Evolutionary conservation across 2,797 vertebrate species (phyloP).

Genomic region (Rhinogobio ventralis): DNA sequence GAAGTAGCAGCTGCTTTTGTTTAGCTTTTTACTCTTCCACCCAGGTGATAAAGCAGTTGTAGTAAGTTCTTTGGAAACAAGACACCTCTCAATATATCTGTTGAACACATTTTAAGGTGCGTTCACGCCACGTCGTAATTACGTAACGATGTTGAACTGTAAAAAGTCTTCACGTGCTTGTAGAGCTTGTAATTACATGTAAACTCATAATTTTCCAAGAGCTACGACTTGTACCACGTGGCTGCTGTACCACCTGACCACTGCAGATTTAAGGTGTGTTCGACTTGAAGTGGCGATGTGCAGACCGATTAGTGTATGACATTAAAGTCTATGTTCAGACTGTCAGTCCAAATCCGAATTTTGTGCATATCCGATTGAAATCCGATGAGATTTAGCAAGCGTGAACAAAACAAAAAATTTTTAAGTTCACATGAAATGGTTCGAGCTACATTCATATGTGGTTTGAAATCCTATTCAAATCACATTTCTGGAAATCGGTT

Average conservation of each 20-base stretch:
- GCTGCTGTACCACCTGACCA: not conserved
- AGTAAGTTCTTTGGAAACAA: not conserved
- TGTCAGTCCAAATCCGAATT: no score
- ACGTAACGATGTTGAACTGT: not conserved
- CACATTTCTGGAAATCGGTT: no score
- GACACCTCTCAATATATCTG: no score
- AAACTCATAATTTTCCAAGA: not conserved
- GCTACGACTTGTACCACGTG: not conserved
- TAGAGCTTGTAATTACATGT: no score
- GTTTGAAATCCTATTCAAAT: no score
- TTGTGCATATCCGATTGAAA: no score
- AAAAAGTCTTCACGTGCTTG: not conserved
- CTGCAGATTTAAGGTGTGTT: not conserved
- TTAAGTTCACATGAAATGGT: no score
- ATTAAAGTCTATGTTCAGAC: not conserved
- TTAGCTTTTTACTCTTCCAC: not conserved
- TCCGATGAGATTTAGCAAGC: no score
- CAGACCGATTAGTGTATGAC: not conserved
- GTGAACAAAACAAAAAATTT: no score
- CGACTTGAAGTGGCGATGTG: no score
- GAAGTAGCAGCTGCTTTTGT: slow-evolving; percentile 5
- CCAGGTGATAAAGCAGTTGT: not conserved
- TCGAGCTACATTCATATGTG: no score
- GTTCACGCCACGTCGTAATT: not conserved
- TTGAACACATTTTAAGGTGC: no score